Evolutionary conservation across 1,140 invertebrate species (phyloP).

Genomic region (Drosophila eugracilis): DNA sequence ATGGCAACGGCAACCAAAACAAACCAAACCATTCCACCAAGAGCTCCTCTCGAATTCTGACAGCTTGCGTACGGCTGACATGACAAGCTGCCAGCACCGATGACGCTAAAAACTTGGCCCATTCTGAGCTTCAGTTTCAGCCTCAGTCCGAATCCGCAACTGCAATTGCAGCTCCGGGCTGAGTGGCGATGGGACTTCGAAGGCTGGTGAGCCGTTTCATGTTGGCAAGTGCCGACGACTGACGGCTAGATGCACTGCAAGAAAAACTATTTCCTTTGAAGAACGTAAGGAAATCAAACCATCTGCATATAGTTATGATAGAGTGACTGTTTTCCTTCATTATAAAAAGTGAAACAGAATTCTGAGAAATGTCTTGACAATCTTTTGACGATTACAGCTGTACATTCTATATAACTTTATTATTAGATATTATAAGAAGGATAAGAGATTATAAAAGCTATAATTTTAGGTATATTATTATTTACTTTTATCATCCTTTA

Average conservation of each 20-base stretch:
- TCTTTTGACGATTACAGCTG: too few relatives aligned
- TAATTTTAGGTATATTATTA: background rate
- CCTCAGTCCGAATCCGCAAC: slow-evolving; percentile 12
- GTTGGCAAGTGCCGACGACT: slow-evolving; percentile 55
- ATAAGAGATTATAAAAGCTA: too few relatives aligned
- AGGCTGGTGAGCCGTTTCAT: slow-evolving; percentile 35
- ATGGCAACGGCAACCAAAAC: too few relatives aligned
- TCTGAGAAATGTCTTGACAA: too few relatives aligned
- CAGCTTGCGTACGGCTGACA: slow-evolving; percentile 73
- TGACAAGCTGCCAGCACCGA: slow-evolving; percentile 72
- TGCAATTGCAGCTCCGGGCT: slow-evolving; percentile 23
- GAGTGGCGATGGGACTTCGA: slow-evolving; percentile 48
- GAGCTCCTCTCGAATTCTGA: slow-evolving; percentile 65
- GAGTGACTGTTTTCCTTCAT: too few relatives aligned
- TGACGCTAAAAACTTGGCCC: slow-evolving; percentile 71
- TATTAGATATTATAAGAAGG: too few relatives aligned
- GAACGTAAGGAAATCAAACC: too few relatives aligned
- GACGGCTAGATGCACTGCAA: slow-evolving; percentile 6
- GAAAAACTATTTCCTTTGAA: too few relatives aligned
- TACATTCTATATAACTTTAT: too few relatives aligned
- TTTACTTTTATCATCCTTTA: too few relatives aligned
- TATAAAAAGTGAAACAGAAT: too few relatives aligned
- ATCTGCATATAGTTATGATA: too few relatives aligned
- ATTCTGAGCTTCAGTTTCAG: slow-evolving; percentile 4
- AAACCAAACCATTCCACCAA: background rate